Percentiles rank a stretch among this genome's conserved stretches.
Evolutionary conservation across 64 coral and sea anemone genomes (phyloP).

Genomic region (Montipora efflorescens): DNA sequence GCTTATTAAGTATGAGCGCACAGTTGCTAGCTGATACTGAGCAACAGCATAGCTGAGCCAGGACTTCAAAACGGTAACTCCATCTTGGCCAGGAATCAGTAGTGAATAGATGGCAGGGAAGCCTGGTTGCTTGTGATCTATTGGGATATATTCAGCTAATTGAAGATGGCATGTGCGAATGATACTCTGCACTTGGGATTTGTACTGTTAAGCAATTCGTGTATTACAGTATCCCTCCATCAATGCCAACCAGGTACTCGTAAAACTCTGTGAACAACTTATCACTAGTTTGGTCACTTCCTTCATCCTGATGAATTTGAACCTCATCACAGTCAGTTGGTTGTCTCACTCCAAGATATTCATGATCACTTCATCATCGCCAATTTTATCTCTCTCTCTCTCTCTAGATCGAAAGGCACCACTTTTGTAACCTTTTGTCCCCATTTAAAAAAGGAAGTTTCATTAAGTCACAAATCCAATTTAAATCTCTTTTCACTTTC

Average conservation of each 20-base stretch:
- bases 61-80: neutral
- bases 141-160: neutral
- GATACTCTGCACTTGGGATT: slow-evolving; percentile 23
- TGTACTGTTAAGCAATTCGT: slow-evolving; percentile 34
- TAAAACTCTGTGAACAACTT: no score
- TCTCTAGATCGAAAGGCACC: slow-evolving; percentile 8
- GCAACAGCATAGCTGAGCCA: no score
- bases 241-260: neutral
- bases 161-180: neutral
- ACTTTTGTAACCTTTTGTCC: slow-evolving; percentile 25
- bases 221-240: slow-evolving; percentile 27
- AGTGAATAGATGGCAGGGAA: neutral
- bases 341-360: no score
- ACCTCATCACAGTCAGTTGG: no score
- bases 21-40: no score
- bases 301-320: no score
- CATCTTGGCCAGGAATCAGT: neutral
- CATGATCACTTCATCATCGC: no score
- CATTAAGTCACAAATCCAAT: neutral
- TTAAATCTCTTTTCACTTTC: neutral
- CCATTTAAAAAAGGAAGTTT: neutral
- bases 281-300: no score
- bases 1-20: no score
- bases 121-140: neutral
- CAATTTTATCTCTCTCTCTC: neutral